Evolutionary conservation across 2,888 invertebrate genomes (phyloP).

Genomic region (Torymus aiolomorphi): DNA sequence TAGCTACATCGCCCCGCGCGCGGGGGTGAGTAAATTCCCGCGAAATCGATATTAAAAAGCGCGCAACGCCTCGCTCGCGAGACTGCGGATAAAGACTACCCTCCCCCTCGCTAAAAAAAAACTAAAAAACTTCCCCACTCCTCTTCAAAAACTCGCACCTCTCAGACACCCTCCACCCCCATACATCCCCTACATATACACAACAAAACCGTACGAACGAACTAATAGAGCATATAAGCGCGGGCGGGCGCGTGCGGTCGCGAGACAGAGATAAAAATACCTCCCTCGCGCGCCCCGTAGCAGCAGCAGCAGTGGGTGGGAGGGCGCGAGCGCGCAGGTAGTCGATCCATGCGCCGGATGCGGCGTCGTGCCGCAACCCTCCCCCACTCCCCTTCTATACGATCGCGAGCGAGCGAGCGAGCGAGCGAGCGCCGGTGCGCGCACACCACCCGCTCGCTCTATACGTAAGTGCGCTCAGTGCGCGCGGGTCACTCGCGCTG

Average conservation of each 20-base stretch:
- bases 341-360: slow-evolving; percentile 73
- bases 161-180: no score
- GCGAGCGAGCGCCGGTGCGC: no score
- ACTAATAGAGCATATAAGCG: slow-evolving; percentile 38
- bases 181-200: neutral
- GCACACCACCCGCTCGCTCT: neutral
- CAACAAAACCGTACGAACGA: neutral
- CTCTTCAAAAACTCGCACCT: no score
- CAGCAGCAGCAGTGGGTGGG: neutral
- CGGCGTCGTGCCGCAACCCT: slow-evolving; percentile 62
- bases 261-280: neutral
- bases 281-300: no score
- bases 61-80: neutral
- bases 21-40: neutral
- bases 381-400: slow-evolving; percentile 62
- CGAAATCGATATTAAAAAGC: neutral
- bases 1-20: no score
- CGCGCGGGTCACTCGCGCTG: slow-evolving; percentile 24
- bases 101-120: no score
- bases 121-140: no score
- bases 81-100: neutral
- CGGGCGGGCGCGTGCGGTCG: neutral
- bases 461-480: slow-evolving; percentile 25
- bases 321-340: slow-evolving; percentile 51
- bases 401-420: neutral